Conservation (phyloP, 2,797 vertebrate species). For the Paramormyrops hopkinsi region DNA sequence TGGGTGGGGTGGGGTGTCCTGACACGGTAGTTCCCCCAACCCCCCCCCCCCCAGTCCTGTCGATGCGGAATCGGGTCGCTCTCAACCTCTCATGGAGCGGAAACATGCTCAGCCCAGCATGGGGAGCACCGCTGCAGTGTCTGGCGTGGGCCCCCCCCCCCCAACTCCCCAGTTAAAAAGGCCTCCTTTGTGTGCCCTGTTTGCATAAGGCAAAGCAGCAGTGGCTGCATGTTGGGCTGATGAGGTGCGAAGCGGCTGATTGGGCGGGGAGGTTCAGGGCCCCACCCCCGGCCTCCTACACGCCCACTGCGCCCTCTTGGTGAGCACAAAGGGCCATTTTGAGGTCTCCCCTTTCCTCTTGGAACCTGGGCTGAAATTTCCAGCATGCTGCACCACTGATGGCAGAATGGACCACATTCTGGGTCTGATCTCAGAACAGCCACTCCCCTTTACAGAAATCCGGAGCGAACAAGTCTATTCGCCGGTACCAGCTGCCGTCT, state of each 20-base stretch:
- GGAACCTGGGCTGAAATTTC: constrained; percentile 6
- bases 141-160: constrained; percentile 22
- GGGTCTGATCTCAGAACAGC: not conserved
- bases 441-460: not conserved
- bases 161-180: not conserved
- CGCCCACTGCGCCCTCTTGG: too few species aligned
- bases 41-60: not conserved
- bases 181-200: constrained; percentile 26
- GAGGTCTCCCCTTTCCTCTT: not conserved
- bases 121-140: constrained; percentile 37
- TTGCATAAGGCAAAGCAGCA: constrained; percentile 20
- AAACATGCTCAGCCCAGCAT: constrained; percentile 25
- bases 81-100: not conserved
- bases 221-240: not conserved
- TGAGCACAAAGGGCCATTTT: constrained; percentile 15
- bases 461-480: not conserved
- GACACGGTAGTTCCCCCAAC: too few species aligned
- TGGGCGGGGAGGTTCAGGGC: constrained; percentile 28
- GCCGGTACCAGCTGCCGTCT: too few species aligned
- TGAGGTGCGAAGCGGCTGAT: constrained; percentile 16
- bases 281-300: constrained; percentile 13
- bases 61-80: not conserved
- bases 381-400: not conserved
- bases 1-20: too few species aligned
- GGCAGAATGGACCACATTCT: not conserved